These are phyloP conservation scores for Hormaphis cornu DNA, from an alignment of 1,140 invertebrate species.

Conservation along the genomic window DNA sequence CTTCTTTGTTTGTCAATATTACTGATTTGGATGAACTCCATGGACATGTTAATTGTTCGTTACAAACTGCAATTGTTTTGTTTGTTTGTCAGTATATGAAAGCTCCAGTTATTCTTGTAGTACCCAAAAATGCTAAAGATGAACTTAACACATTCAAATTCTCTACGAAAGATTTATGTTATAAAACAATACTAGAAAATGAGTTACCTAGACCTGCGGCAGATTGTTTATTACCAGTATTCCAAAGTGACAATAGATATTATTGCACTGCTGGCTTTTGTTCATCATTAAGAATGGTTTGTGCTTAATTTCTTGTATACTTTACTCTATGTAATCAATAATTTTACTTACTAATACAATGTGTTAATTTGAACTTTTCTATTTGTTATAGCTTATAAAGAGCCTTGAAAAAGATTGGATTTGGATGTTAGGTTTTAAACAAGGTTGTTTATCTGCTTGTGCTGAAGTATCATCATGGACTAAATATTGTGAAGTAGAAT, in stretches of 20 bases:
- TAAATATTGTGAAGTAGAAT: slow-evolving; percentile 69
- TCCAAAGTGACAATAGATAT: slow-evolving; percentile 45
- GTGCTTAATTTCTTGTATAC: neutral
- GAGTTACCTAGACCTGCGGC: slow-evolving; percentile 41
- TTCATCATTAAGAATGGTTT: slow-evolving; percentile 56
- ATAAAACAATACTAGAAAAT: slow-evolving; percentile 22
- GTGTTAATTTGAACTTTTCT: slow-evolving; percentile 46
- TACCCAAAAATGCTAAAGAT: neutral
- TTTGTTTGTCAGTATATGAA: slow-evolving; percentile 30
- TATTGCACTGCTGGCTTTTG: slow-evolving; percentile 60
- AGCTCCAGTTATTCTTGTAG: neutral
- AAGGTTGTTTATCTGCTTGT: slow-evolving; percentile 66
- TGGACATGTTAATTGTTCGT: slow-evolving; percentile 1
- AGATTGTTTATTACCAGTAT: slow-evolving; percentile 51
- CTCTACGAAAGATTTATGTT: slow-evolving; percentile 2
- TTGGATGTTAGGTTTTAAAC: slow-evolving; percentile 58
- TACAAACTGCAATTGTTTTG: slow-evolving; percentile 22
- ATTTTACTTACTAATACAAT: neutral
- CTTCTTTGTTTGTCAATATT: slow-evolving; percentile 24
- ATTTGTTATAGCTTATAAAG: slow-evolving; percentile 23
- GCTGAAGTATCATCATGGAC: slow-evolving; percentile 83
- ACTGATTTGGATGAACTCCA: neutral
- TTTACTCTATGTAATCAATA: slow-evolving; percentile 37
- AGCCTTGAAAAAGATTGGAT: slow-evolving; percentile 25
- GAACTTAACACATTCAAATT: neutral